Evolutionary conservation across 2,797 vertebrate genomes (phyloP).

Genomic region (Phylloscopus collybita): DNA sequence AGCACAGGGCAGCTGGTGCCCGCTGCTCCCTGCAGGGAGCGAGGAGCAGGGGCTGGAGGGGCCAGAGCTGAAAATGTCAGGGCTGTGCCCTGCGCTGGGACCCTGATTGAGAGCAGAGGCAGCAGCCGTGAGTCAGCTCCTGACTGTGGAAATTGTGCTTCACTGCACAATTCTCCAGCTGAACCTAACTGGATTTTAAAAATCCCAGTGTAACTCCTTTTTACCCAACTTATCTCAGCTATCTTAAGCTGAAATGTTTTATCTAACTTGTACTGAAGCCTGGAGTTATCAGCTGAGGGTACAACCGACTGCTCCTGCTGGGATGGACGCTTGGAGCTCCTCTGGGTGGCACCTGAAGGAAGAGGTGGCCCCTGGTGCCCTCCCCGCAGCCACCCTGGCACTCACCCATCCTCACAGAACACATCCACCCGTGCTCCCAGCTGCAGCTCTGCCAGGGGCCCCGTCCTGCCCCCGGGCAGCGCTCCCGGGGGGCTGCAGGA

Average conservation of each 20-base stretch:
- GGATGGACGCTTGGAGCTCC: neutral
- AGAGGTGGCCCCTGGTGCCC: neutral
- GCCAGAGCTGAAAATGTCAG: neutral
- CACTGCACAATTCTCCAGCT: neutral
- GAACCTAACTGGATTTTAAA: neutral
- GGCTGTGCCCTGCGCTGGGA: accelerated
- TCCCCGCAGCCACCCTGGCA: neutral
- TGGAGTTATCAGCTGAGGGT: accelerated
- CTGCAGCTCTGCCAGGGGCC: neutral
- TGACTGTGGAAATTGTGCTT: neutral
- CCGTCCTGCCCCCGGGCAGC: neutral
- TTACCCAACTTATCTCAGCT: neutral
- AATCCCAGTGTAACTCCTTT: neutral
- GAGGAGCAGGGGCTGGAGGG: neutral
- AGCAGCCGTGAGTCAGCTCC: neutral
- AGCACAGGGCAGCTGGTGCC: neutral
- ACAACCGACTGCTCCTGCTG: accelerated
- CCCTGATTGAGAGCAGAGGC: neutral
- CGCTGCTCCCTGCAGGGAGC: neutral
- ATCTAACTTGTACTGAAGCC: neutral
- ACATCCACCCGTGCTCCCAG: conserved; percentile 51
- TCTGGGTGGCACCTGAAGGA: neutral
- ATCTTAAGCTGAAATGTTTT: accelerated
- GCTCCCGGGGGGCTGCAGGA: conserved; percentile 17
- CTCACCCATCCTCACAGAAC: conserved; percentile 71